These are phyloP conservation scores for Eulemur coronatus DNA, from an alignment of 2,797 vertebrate genomes.

Conservation along the genomic window DNA sequence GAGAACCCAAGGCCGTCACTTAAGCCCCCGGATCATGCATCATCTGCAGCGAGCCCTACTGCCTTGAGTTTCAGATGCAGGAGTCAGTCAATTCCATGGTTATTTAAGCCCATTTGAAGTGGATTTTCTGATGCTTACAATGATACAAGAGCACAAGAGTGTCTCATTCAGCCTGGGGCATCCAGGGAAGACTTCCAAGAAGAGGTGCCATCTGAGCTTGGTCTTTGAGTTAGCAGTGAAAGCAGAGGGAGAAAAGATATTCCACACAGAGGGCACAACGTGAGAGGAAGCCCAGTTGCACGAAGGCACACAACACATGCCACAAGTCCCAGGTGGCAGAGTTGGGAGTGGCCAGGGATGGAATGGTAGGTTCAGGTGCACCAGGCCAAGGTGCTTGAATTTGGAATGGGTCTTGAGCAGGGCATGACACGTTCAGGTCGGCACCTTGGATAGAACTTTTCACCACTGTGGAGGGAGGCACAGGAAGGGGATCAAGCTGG, in stretches of 20 bases:
- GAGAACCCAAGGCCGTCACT: not conserved
- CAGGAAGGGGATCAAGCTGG: not conserved
- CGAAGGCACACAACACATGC: not conserved
- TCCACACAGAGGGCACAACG: not conserved
- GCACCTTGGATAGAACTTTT: not conserved
- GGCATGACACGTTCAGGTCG: not conserved
- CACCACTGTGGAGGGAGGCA: not conserved
- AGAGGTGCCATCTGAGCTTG: not conserved
- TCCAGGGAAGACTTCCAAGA: conserved; percentile 44
- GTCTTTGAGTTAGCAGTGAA: not conserved
- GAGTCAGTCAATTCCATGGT: not conserved
- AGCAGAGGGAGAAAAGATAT: not conserved
- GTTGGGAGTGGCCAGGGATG: not conserved
- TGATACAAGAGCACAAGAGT: not conserved
- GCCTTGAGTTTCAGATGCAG: not conserved
- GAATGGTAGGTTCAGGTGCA: not conserved
- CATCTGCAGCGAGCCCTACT: not conserved
- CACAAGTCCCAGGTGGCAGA: not conserved
- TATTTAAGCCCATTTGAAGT: not conserved
- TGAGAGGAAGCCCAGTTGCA: not conserved
- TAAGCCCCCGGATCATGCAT: not conserved
- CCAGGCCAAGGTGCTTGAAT: not conserved
- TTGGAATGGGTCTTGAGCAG: not conserved
- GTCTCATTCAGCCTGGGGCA: not conserved
- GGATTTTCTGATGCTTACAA: conserved; percentile 8